phyloP scores from a whole-genome alignment of 2,888 invertebrate species.

The Ormyrus rosae region DNA sequence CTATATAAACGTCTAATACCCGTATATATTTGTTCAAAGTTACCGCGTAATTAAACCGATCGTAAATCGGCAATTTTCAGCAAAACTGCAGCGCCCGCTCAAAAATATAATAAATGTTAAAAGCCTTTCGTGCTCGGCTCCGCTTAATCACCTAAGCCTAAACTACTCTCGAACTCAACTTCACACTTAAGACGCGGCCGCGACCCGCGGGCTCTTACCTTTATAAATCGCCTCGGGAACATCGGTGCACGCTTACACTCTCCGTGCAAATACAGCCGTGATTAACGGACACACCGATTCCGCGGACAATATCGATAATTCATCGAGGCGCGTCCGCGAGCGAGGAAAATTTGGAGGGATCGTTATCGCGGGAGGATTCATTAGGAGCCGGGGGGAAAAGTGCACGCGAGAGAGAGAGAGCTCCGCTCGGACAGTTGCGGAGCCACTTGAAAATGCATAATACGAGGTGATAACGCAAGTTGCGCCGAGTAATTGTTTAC shows the following conservation, averaged over 20 bases:
- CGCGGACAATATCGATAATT: constrained; percentile 17
- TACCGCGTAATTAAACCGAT: too few relatives aligned
- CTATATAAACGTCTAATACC: too few relatives aligned
- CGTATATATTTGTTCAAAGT: too few relatives aligned
- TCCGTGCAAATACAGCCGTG: neutral
- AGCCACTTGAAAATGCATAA: constrained; percentile 60
- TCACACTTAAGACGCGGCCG: neutral
- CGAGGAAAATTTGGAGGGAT: too few relatives aligned
- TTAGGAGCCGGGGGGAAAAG: too few relatives aligned
- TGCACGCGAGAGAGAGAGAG: too few relatives aligned
- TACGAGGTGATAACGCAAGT: constrained; percentile 67
- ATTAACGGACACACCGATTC: neutral
- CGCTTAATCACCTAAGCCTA: too few relatives aligned
- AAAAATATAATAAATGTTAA: too few relatives aligned
- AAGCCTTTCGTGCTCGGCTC: too few relatives aligned
- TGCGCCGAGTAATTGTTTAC: constrained; percentile 72
- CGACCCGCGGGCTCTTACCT: neutral
- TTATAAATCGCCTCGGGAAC: neutral
- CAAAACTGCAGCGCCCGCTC: too few relatives aligned
- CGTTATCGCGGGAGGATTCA: neutral
- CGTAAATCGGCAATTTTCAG: too few relatives aligned
- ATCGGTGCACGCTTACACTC: neutral
- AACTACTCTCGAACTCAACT: too few relatives aligned
- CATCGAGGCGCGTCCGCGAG: neutral
- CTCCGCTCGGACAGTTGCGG: constrained; percentile 4